phyloP scores from a whole-genome alignment of 2,797 vertebrate species.

The Melanotaenia trifasciata region DNA sequence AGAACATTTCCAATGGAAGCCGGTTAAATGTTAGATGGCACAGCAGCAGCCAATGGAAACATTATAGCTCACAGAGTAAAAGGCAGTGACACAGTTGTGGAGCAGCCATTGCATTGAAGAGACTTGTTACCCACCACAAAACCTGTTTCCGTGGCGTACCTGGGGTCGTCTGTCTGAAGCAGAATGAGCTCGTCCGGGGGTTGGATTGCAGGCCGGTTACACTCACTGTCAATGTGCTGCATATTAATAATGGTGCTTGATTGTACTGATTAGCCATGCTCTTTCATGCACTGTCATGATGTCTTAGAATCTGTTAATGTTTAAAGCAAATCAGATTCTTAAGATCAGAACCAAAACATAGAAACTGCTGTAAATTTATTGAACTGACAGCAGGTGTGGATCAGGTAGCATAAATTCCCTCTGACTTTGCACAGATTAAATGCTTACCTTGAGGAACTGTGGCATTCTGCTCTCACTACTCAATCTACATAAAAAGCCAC shows the following conservation, averaged over 20 bases:
- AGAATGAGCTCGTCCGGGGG: neutral
- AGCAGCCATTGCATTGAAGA: constrained; percentile 63
- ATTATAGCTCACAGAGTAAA: constrained; percentile 54
- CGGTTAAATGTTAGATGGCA: constrained; percentile 67
- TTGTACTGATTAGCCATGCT: constrained; percentile 66
- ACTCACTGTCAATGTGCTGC: constrained; percentile 36
- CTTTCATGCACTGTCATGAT: constrained; percentile 65
- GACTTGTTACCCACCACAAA: constrained; percentile 52
- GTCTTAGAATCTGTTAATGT: constrained; percentile 28
- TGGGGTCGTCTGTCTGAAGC: constrained; percentile 36
- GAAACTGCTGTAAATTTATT: neutral
- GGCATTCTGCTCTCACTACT: neutral
- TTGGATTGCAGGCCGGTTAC: constrained; percentile 34
- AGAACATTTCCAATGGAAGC: constrained; percentile 71
- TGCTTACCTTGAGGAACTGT: no score
- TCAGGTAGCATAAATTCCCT: neutral
- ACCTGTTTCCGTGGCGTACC: constrained; percentile 54
- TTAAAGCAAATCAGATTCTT: constrained; percentile 37
- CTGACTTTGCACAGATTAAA: neutral
- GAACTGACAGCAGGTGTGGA: neutral
- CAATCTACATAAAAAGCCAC: neutral
- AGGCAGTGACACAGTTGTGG: constrained; percentile 56
- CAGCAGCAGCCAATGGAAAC: constrained; percentile 59
- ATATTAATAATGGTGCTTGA: constrained; percentile 48
- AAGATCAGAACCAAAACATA: constrained; percentile 22